Conservation (phyloP, 2,113 vertebrate genomes). For the Aythya baeri region DNA sequence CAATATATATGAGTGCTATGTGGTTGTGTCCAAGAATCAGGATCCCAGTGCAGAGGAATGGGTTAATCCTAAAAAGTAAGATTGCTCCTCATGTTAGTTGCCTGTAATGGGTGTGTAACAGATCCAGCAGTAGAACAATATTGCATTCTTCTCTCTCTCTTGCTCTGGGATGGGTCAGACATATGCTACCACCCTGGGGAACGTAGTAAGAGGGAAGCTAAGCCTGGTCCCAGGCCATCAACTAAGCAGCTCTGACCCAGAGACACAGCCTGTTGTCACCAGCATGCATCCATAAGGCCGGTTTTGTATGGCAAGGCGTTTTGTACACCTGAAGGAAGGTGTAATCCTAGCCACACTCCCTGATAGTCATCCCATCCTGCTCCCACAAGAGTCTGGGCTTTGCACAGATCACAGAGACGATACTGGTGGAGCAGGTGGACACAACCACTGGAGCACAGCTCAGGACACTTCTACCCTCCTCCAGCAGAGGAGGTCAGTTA, state of each 20-base stretch:
- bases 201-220: neutral
- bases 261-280: neutral
- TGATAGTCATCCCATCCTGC: neutral
- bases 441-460: neutral
- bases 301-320: neutral
- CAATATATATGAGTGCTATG: fast-evolving
- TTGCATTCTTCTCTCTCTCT: neutral
- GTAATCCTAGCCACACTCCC: neutral
- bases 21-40: neutral
- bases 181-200: neutral
- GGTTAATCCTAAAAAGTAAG: neutral
- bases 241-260: neutral
- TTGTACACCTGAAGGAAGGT: neutral
- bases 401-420: neutral
- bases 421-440: neutral
- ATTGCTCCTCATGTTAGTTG: neutral
- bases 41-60: neutral
- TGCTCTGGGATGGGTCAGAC: neutral
- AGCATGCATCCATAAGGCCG: fast-evolving
- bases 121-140: neutral
- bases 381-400: neutral
- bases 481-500: neutral
- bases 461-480: neutral
- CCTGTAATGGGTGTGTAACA: neutral
- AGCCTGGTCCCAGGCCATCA: neutral